phyloP scores from a whole-genome alignment of 2,113 vertebrate genomes.

The Pheucticus melanocephalus region DNA sequence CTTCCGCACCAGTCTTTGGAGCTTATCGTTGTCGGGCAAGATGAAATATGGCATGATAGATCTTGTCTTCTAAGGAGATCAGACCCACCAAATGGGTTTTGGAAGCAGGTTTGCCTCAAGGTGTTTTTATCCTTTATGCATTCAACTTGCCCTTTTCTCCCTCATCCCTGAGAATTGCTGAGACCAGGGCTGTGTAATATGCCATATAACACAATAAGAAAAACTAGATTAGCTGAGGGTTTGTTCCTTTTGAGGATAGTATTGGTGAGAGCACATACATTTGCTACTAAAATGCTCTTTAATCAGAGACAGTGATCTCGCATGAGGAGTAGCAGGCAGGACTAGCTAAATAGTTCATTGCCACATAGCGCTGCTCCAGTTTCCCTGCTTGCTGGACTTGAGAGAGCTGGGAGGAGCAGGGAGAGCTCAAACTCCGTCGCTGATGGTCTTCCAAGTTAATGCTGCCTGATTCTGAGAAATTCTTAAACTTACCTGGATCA shows the following conservation, averaged over 20 bases:
- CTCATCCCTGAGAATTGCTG: background rate
- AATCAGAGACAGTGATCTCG: background rate
- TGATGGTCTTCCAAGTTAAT: background rate
- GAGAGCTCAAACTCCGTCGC: background rate
- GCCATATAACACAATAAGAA: background rate
- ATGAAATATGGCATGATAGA: constrained; percentile 45
- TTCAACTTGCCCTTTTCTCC: background rate
- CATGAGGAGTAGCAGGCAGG: background rate
- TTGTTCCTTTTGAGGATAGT: background rate
- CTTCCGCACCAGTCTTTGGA: background rate
- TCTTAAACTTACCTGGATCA: background rate
- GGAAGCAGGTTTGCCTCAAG: constrained; percentile 11
- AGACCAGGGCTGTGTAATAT: background rate
- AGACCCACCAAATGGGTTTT: constrained; percentile 10
- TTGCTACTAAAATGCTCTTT: background rate
- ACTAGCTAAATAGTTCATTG: background rate
- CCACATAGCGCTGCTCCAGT: background rate
- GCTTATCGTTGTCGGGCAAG: background rate
- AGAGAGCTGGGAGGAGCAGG: background rate
- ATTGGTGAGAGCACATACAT: background rate
- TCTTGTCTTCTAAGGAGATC: constrained; percentile 17
- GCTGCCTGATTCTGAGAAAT: background rate
- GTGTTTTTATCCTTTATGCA: constrained; percentile 29
- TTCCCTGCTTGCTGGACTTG: background rate
- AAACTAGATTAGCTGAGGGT: background rate